Evolutionary conservation across 2,888 invertebrate species (phyloP).

Genomic region (Agriotes lineatus): DNA sequence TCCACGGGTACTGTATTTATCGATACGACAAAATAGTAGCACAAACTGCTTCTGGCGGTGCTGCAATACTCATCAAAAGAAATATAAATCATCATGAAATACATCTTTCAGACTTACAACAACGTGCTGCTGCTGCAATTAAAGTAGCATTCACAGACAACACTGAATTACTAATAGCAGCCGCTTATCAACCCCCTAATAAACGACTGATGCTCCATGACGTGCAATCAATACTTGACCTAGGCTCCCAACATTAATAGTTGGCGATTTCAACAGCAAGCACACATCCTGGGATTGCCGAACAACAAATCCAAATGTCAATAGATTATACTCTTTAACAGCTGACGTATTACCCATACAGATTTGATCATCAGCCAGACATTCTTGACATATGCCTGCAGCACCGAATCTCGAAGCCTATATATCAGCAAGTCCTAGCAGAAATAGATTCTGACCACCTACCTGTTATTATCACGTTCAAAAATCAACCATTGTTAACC

Average conservation of each 20-base stretch:
- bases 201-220: not conserved
- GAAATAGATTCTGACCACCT: not conserved
- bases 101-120: no score
- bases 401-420: not conserved
- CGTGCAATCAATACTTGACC: not conserved
- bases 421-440: not conserved
- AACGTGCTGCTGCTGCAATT: no score
- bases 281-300: not conserved
- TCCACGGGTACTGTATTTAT: no score
- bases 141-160: slow-evolving; percentile 41
- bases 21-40: not conserved
- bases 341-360: not conserved
- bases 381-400: no score
- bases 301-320: no score
- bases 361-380: not conserved
- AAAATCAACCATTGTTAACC: no score
- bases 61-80: no score
- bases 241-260: no score
- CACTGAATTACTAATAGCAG: slow-evolving; percentile 6
- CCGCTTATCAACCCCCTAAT: slow-evolving; percentile 1
- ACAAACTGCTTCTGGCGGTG: not conserved
- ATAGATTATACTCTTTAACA: no score
- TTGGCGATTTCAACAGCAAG: not conserved
- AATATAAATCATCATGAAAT: not conserved
- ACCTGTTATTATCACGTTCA: no score